These are phyloP conservation scores for Xiphophorus birchmanni DNA, from an alignment of 2,797 vertebrate genomes.

Conservation along the genomic window DNA sequence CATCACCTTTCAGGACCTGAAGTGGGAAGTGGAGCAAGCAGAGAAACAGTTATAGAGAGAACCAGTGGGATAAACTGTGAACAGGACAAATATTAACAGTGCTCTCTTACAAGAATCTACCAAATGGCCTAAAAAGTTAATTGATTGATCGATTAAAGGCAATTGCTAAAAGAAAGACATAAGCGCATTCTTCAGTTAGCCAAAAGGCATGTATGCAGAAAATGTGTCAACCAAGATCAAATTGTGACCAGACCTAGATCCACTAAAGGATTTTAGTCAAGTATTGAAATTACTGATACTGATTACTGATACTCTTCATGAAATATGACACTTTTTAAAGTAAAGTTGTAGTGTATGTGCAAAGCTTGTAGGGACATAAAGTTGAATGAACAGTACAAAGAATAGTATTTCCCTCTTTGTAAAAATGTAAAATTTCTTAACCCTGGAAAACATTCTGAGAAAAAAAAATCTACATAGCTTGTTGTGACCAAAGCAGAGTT, in stretches of 20 bases:
- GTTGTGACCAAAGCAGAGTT: conserved; percentile 4
- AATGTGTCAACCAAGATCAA: background rate
- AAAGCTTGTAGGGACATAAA: background rate
- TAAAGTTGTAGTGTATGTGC: background rate
- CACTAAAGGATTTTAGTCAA: background rate
- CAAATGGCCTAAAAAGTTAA: no score
- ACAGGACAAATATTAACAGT: background rate
- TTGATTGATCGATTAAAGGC: background rate
- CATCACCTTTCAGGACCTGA: background rate
- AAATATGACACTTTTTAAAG: background rate
- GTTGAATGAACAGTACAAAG: conserved; percentile 13
- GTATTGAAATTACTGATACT: background rate
- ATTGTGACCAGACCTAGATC: background rate
- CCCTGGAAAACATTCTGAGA: conserved; percentile 3
- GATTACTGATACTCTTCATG: background rate
- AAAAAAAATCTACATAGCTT: background rate
- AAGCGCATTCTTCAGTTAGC: background rate
- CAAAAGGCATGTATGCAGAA: background rate
- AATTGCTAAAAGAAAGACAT: background rate
- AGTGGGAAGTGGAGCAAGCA: background rate
- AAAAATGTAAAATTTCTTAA: conserved; percentile 22
- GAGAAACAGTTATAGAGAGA: background rate
- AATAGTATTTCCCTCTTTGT: conserved; percentile 33
- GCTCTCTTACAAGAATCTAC: no score
- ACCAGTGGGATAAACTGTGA: background rate